phyloP scores from a whole-genome alignment of 2,797 vertebrate species.

The Sternarchorhynchus goeldii region DNA sequence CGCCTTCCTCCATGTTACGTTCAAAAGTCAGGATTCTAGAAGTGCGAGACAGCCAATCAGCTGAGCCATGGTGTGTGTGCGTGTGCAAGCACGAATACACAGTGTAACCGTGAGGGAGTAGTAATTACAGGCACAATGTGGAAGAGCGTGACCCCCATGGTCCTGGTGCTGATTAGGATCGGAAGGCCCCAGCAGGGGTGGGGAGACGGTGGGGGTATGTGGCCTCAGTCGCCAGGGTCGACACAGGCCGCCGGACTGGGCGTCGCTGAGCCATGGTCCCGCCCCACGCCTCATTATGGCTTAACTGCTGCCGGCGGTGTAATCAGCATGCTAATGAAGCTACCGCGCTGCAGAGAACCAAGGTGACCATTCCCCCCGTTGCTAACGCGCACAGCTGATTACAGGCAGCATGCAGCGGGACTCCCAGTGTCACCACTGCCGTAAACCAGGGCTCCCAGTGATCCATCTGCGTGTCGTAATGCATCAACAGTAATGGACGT shows the following conservation, averaged over 20 bases:
- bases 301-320: slow-evolving; percentile 48
- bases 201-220: background rate
- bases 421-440: background rate
- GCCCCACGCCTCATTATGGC: slow-evolving; percentile 55
- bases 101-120: slow-evolving; percentile 10
- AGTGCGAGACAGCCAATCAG: background rate
- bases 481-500: too few species aligned
- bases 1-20: too few species aligned
- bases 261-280: slow-evolving; percentile 32
- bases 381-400: slow-evolving; percentile 39
- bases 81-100: slow-evolving; percentile 13
- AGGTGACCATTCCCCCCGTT: slow-evolving; percentile 48
- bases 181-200: background rate
- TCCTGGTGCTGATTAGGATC: slow-evolving; percentile 50
- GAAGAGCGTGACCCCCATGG: slow-evolving; percentile 44
- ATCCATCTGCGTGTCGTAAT: too few species aligned
- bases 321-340: slow-evolving; percentile 60
- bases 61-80: background rate
- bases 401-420: background rate
- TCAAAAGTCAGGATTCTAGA: background rate
- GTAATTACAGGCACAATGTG: slow-evolving; percentile 51
- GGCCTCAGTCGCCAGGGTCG: background rate
- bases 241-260: slow-evolving; percentile 18
- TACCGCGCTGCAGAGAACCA: slow-evolving; percentile 32
- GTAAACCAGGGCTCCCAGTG: too few species aligned